phyloP scores from a whole-genome alignment of 2,797 vertebrate species.

The Acrossocheilus fasciatus region DNA sequence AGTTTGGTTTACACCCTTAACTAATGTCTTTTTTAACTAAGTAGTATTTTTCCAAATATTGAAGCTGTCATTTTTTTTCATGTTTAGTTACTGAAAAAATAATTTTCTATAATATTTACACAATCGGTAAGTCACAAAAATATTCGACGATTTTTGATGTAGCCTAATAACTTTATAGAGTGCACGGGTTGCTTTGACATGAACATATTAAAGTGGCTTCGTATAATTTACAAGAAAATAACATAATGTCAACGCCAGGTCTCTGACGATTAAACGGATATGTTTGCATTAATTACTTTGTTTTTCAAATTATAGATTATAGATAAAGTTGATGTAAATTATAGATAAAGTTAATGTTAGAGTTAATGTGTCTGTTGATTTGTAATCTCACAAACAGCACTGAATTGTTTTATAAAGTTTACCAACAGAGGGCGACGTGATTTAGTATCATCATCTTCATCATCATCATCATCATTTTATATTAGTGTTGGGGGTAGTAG shows the following conservation, averaged over 20 bases:
- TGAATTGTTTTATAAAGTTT: neutral
- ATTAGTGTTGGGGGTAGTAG: neutral
- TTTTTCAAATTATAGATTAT: neutral
- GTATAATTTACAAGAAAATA: neutral
- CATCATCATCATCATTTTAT: neutral
- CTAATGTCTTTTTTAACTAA: neutral
- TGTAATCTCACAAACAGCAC: neutral
- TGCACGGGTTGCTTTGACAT: neutral
- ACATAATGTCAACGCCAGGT: neutral
- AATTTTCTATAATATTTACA: neutral
- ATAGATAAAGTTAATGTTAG: neutral
- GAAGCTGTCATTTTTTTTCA: neutral
- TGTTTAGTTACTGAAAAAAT: neutral
- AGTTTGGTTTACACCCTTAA: neutral
- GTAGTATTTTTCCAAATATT: neutral
- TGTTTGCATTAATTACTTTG: neutral
- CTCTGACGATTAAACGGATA: neutral
- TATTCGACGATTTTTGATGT: neutral
- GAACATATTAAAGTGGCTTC: neutral
- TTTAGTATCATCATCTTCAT: neutral
- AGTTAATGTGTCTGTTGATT: neutral
- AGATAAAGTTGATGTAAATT: neutral
- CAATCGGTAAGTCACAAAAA: neutral
- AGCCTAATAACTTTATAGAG: neutral
- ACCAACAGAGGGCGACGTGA: conserved; percentile 27